phyloP scores from a whole-genome alignment of 2,888 invertebrate species.

The Micoletzkya japonica region DNA sequence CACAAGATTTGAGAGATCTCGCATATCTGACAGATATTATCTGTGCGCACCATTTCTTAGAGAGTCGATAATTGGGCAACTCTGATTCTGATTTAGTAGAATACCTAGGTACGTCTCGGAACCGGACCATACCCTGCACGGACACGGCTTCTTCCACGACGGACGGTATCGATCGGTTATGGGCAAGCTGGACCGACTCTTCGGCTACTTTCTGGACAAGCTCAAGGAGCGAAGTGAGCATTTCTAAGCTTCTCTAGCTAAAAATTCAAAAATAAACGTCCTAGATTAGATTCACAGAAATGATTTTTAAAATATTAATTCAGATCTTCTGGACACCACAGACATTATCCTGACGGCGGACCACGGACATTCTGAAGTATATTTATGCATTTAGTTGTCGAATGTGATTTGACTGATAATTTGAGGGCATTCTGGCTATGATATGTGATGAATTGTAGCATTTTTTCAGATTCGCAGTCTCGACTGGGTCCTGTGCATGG shows the following conservation, averaged over 20 bases:
- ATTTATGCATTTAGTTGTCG: too few relatives aligned
- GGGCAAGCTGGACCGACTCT: slow-evolving; percentile 9
- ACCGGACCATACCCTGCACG: slow-evolving; percentile 65
- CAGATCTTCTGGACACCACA: slow-evolving; percentile 54
- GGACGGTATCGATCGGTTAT: slow-evolving; percentile 32
- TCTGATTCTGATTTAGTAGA: too few relatives aligned
- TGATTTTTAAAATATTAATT: slow-evolving; percentile 1
- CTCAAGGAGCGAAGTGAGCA: slow-evolving; percentile 9
- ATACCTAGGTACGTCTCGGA: slow-evolving; percentile 64
- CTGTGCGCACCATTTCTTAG: too few relatives aligned
- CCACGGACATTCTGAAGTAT: slow-evolving; percentile 65
- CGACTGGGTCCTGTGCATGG: slow-evolving; percentile 22
- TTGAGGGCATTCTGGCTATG: too few relatives aligned
- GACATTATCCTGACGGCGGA: slow-evolving; percentile 67
- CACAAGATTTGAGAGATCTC: too few relatives aligned
- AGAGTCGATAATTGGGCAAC: too few relatives aligned
- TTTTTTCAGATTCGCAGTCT: slow-evolving; percentile 3
- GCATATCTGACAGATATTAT: too few relatives aligned
- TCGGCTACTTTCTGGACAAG: slow-evolving; percentile 18
- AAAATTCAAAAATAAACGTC: background rate
- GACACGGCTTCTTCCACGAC: slow-evolving; percentile 65
- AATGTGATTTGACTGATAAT: too few relatives aligned
- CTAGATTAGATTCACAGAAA: background rate
- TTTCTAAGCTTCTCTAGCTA: too few relatives aligned
- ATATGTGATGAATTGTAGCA: too few relatives aligned